Conservation (phyloP, 1,140 invertebrate species). For the Trachymyrmex septentrionalis region DNA sequence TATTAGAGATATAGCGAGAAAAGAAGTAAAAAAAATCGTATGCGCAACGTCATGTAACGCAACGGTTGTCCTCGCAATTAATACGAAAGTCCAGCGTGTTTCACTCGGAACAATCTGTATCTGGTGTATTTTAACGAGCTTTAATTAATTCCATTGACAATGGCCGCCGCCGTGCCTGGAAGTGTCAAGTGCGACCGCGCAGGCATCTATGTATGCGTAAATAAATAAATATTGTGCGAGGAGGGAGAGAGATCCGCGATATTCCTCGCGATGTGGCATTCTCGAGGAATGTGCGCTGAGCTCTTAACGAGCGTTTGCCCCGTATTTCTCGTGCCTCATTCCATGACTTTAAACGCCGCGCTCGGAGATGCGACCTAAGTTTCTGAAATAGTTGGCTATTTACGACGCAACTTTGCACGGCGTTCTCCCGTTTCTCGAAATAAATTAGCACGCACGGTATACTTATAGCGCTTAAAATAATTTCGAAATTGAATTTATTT, state of each 20-base stretch:
- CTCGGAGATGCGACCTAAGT: constrained; percentile 46
- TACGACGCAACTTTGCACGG: constrained; percentile 31
- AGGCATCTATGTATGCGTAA: not conserved
- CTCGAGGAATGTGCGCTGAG: constrained; percentile 28
- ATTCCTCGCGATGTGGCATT: constrained; percentile 35
- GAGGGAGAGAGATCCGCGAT: constrained; percentile 4
- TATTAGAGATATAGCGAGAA: not conserved
- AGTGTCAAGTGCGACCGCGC: constrained; percentile 54
- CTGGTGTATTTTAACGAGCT: constrained; percentile 72
- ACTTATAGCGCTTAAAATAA: not conserved
- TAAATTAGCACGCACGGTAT: constrained; percentile 7
- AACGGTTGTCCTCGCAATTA: constrained; percentile 58
- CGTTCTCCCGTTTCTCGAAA: constrained; percentile 48
- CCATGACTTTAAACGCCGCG: constrained; percentile 39
- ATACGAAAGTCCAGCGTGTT: constrained; percentile 16
- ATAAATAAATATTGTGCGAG: not conserved
- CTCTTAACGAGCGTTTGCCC: constrained; percentile 49
- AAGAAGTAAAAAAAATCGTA: not conserved
- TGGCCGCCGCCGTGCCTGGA: constrained; percentile 51
- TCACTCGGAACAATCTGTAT: constrained; percentile 70
- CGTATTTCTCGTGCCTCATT: constrained; percentile 34
- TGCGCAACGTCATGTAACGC: not conserved
- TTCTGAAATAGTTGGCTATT: constrained; percentile 63
- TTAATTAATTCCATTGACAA: constrained; percentile 76
- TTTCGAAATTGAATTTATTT: not conserved